Base-by-base conservation (phyloP, 2,888 invertebrate species). In the Ophion obscuratus region DNA sequence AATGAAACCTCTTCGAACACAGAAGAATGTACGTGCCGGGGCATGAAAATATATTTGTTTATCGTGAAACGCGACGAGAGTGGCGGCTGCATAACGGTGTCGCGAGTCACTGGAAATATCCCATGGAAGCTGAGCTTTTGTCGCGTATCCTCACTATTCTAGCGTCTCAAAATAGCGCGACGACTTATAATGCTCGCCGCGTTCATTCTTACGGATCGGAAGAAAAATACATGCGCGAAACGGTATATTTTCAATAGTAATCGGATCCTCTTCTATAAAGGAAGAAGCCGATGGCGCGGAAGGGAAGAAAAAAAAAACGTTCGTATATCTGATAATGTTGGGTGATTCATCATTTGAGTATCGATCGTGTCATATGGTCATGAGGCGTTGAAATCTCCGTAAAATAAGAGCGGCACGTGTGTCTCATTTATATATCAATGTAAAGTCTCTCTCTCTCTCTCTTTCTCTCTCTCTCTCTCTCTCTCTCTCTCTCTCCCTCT, bases 81-180 rank as follows among this genome's bases (percentile, higher is more conserved):
- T 78, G 83, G 80, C 40, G 83, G 86, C 79, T 83, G 81, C 83
- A 36, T 40, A 81, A 11, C 66, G 76, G 24, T 64, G 68, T 64
- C 47, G 36, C 47, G 40, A 40, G 44, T 62, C 61, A 78, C 83
- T 86, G 86, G 86, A 86, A 86, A 86, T 86, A 86, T 78, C 81
- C 62, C 78, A 81, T 83, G 86, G 86, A 81, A 78, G 75, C 75
- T 68, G 81, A 77, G 73, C 80, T 78, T 86, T 70, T 53, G 77
- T 86, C 9, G 36, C 2, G 47, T 75, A 17, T 17, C 14, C 76
- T 86, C 20, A 57, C 71, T 79, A 85, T 86, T 83, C 83, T 74
- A 31, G 77, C 61, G 24, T 20, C 81, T 68, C 47, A 70, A 83
- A 83, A 83, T 76, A 83, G 71, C 57, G 10, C 57, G 9, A 31